Percentiles rank a stretch among this genome's conserved stretches.
Evolutionary conservation across 2,888 invertebrate genomes (phyloP).

Genomic region (Synanthedon tipuliformis): DNA sequence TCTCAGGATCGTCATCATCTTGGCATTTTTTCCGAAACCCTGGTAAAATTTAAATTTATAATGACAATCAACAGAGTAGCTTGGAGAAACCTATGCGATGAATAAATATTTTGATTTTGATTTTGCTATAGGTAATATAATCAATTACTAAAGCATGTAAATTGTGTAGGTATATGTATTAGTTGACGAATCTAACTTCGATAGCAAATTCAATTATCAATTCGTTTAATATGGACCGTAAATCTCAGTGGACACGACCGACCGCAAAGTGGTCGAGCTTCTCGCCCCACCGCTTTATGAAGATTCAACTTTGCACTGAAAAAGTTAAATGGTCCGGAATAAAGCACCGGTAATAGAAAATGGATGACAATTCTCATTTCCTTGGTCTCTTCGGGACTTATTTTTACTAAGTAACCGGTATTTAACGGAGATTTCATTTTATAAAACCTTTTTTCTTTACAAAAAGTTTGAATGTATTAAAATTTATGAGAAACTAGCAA

Average conservation of each 20-base stretch:
- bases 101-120: too few species aligned
- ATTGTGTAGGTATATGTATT: too few species aligned
- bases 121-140: too few species aligned
- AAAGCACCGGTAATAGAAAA: constrained; percentile 53
- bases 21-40: too few species aligned
- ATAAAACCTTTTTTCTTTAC: neutral
- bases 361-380: constrained; percentile 55
- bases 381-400: constrained; percentile 3
- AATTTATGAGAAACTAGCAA: too few species aligned
- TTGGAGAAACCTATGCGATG: too few species aligned
- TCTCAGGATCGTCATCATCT: too few species aligned
- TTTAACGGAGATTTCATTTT: neutral
- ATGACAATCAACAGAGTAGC: too few species aligned
- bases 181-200: too few species aligned
- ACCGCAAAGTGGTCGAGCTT: constrained; percentile 23
- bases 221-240: constrained; percentile 3
- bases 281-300: constrained; percentile 24
- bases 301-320: constrained; percentile 44
- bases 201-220: neutral
- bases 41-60: too few species aligned
- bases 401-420: neutral
- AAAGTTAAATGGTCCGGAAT: constrained; percentile 58
- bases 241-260: constrained; percentile 15
- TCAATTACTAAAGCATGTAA: too few species aligned
- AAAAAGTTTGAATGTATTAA: too few species aligned